Conservation (phyloP, 2,113 vertebrate genomes). For the Chinchilla lanigera region DNA sequence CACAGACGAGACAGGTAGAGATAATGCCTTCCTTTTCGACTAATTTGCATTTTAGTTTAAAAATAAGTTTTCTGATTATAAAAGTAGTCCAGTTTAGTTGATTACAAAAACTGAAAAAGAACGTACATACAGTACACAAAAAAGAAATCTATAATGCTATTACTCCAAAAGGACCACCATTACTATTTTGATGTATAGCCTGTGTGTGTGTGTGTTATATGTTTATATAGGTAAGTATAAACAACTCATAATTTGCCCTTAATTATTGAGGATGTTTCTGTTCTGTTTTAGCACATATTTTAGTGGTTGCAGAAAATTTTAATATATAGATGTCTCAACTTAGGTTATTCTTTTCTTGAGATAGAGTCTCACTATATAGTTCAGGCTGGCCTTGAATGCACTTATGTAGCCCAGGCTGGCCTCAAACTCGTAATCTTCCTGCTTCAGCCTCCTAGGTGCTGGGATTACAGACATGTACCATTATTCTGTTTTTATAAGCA, state of each 20-base stretch:
- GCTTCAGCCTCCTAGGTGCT: background rate
- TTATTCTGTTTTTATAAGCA: background rate
- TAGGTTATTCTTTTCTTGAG: background rate
- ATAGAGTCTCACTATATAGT: background rate
- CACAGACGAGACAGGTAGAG: background rate
- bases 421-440: background rate
- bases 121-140: background rate
- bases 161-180: background rate
- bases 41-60: slow-evolving; percentile 12
- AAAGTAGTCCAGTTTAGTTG: slow-evolving; percentile 7
- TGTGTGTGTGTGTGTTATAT: background rate
- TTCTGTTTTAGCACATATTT: background rate
- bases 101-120: background rate
- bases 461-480: background rate
- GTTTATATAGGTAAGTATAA: background rate
- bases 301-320: background rate
- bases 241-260: background rate
- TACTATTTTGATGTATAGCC: background rate
- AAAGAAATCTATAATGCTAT: background rate
- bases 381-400: background rate
- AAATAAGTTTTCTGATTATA: slow-evolving; percentile 5
- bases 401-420: background rate
- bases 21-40: background rate
- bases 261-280: background rate
- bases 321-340: background rate